phyloP scores from a whole-genome alignment of 2,113 vertebrate species.

The Mesitornis unicolor region DNA sequence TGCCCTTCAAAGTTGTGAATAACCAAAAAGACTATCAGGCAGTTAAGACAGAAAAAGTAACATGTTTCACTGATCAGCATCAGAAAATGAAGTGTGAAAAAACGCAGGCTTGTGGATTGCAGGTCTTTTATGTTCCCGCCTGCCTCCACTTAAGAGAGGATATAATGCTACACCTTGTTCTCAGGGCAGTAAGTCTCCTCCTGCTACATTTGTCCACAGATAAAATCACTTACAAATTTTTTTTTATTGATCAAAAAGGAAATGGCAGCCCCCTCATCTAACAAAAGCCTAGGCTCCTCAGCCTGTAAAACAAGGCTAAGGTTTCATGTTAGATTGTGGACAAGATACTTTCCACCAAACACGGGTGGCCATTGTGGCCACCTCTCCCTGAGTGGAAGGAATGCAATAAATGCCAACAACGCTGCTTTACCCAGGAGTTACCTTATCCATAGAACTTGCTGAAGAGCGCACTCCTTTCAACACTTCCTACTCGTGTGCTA shows the following conservation, averaged over 20 bases:
- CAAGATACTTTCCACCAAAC: neutral
- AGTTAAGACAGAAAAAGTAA: neutral
- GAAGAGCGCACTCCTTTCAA: neutral
- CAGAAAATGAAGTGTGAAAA: neutral
- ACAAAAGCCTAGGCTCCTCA: neutral
- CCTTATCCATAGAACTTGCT: neutral
- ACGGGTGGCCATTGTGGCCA: neutral
- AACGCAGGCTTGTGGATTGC: neutral
- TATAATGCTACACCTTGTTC: neutral
- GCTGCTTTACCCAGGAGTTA: neutral
- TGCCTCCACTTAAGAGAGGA: neutral
- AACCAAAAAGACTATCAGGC: neutral
- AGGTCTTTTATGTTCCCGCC: neutral
- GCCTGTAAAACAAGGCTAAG: neutral
- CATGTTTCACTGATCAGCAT: neutral
- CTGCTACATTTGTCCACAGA: neutral
- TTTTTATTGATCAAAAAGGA: neutral
- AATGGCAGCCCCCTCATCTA: neutral
- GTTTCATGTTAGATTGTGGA: neutral
- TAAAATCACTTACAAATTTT: neutral
- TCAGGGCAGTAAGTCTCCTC: neutral
- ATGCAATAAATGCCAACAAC: neutral
- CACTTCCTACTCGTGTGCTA: neutral
- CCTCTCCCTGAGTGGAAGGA: neutral
- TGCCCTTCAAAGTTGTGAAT: neutral